Evolutionary conservation across 2,888 invertebrate genomes (phyloP).

Genomic region (Dicyrtomina minuta): DNA sequence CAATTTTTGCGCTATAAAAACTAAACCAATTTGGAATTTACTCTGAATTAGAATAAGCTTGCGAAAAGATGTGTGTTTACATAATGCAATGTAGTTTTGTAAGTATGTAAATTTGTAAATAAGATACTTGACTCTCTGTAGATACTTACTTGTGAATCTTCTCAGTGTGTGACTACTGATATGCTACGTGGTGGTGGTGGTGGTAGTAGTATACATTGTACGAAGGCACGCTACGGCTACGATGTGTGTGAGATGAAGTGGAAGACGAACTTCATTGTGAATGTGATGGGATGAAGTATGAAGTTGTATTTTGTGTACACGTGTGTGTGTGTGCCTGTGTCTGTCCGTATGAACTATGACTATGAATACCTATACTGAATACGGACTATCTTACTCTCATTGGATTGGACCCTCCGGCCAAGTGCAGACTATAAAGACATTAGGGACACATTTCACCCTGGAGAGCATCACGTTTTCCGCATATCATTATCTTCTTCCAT

Average conservation of each 20-base stretch:
- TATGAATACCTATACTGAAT: no score
- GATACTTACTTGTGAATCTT: no score
- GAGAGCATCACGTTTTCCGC: slow-evolving; percentile 44
- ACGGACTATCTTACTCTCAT: neutral
- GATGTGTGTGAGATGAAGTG: neutral
- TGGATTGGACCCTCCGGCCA: slow-evolving; percentile 26
- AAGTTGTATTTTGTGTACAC: neutral
- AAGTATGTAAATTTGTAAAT: no score
- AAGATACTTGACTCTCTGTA: no score
- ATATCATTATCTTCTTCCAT: slow-evolving; percentile 42
- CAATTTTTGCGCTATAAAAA: no score
- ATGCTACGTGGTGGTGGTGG: neutral
- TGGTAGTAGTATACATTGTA: neutral
- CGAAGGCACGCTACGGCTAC: no score
- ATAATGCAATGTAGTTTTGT: no score
- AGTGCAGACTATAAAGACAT: slow-evolving; percentile 41
- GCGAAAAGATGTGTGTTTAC: no score
- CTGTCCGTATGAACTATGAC: neutral
- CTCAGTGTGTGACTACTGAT: no score
- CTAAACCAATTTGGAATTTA: no score
- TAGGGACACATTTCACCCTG: slow-evolving; percentile 41
- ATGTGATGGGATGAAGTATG: neutral
- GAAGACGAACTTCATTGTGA: no score
- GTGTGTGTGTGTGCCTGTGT: slow-evolving; percentile 4
- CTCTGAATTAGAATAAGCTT: no score